phyloP scores from a whole-genome alignment of 2,888 invertebrate species.

The Eristalis arbustorum region DNA sequence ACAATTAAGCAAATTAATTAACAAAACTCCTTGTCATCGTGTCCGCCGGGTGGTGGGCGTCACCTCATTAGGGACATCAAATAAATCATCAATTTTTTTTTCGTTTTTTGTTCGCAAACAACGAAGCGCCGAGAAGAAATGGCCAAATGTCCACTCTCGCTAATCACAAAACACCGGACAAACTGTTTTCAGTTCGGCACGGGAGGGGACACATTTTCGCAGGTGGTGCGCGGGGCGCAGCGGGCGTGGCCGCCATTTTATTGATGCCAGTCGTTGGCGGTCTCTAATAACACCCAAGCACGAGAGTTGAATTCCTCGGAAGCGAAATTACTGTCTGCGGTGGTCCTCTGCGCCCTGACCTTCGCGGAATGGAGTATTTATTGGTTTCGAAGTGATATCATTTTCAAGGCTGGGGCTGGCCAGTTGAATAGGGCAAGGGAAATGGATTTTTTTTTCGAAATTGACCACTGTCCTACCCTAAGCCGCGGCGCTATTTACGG shows the following conservation, averaged over 20 bases:
- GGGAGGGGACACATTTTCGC: neutral
- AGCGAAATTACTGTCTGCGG: neutral
- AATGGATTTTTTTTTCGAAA: neutral
- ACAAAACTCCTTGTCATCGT: neutral
- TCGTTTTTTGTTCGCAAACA: neutral
- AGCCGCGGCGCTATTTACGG: neutral
- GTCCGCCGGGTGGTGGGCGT: neutral
- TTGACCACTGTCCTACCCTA: neutral
- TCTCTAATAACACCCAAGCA: neutral
- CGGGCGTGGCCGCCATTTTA: neutral
- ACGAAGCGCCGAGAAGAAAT: neutral
- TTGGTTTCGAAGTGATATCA: neutral
- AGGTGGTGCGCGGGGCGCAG: neutral
- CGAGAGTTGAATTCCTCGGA: neutral
- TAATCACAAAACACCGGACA: neutral
- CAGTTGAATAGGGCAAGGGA: neutral
- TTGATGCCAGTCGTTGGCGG: neutral
- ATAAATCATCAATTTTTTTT: neutral
- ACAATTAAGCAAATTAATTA: conserved; percentile 12
- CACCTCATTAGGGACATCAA: neutral
- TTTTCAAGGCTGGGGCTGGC: neutral
- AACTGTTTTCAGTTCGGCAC: neutral
- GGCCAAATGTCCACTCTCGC: neutral
- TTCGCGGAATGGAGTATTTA: neutral
- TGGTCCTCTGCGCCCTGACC: neutral